Base-by-base conservation (phyloP, 2,113 vertebrate genomes). In the Protobothrops flavoviridis region DNA sequence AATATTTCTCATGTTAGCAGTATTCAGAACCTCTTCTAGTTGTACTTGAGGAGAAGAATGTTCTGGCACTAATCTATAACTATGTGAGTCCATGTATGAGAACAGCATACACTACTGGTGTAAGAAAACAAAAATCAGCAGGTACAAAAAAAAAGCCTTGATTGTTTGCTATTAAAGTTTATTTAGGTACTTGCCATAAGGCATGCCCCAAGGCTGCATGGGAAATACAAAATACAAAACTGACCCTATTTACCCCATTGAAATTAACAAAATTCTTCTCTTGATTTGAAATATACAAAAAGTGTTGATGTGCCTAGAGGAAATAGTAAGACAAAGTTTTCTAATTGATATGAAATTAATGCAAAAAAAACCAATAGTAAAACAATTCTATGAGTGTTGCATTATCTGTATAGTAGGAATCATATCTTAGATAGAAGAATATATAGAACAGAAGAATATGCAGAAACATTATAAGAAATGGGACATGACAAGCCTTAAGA, bases 11-110 rank as follows among this genome's bases (percentile, higher is more conserved):
- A 55, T 86, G 93, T 91, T 94, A 93, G 89, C 91, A 5, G 56
- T 81, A 93, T 88, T 93, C 7, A 96, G 93, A 89, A 92, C 95
- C 95, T 94, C 1, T 0, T 94, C 95, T 86, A 92, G 88, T 85
- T 95, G 94, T 94, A 96, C 91, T 26, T 93, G 61, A 95, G 87
- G 88, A 93, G 93, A 97, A 96, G 96, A 96, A 97, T 96, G 95
- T 91, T 92, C 93, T 0, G 0, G n/a, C 85, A 94, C 94, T 97
- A 95, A 96, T 96, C 56, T 96, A 95, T 96, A 97, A 96, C 96
- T 93, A 95, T 93, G 93, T 95, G 95, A 96, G 92, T 93, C 53
- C 92, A 94, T 0, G 61, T 96, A 94, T 96, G 96, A 97, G 96
- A 97, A 96, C 93, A 93, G 94, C 92, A 95, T 93, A 94, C 94